Base-by-base conservation (phyloP, 35 echinoderm and acorn worm genomes). In the Ophioderma brevispina region DNA sequence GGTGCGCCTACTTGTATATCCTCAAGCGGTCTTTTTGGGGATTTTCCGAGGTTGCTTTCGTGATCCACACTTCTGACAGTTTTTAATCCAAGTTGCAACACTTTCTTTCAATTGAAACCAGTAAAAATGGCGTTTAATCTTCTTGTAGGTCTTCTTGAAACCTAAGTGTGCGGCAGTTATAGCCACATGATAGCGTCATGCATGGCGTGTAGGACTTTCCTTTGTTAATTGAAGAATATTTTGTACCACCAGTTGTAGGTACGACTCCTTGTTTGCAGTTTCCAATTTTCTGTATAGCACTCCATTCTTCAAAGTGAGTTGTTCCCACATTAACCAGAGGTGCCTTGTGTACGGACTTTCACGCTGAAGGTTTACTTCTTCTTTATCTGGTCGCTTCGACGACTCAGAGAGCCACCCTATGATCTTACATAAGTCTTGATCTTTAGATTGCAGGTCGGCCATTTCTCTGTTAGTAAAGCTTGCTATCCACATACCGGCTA, bases 1-100 rank as follows among this genome's bases (percentile, higher is more conserved):
- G 94, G 90, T 38, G 85, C 94, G 3, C 83, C 84, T 2, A 76
- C 32, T 56, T 18, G 19, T 28, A 55, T 55, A 11, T 89, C 78
- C 1, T 38, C 8, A 19, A 89, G 87, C 33, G 87, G 87, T 23
- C 76, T 76, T 50, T 39, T 88, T 0, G 76, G 86, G 8, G 30
- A n/a, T 88, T 32, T 10, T 11, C 14, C 30, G 55, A 0, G 38
- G 86, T 31, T 80, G 41, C 84, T 93, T 87, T 14, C 85, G 17
- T 13, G 85, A 37, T 15, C 85, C 85, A 52, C 64, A 78, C 35
- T 37, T 79, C 0, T 79, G 37, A 83, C 81, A 83, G 10, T 13
- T 83, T 25, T 14, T 4, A 6, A 83, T 32, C 1, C 13, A 46
- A 11, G 8, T 32, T 4, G 36, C 5, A 6, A 82, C 64, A 38